These are phyloP conservation scores for Crenichthys baileyi DNA, from an alignment of 2,797 vertebrate genomes.

Conservation along the genomic window DNA sequence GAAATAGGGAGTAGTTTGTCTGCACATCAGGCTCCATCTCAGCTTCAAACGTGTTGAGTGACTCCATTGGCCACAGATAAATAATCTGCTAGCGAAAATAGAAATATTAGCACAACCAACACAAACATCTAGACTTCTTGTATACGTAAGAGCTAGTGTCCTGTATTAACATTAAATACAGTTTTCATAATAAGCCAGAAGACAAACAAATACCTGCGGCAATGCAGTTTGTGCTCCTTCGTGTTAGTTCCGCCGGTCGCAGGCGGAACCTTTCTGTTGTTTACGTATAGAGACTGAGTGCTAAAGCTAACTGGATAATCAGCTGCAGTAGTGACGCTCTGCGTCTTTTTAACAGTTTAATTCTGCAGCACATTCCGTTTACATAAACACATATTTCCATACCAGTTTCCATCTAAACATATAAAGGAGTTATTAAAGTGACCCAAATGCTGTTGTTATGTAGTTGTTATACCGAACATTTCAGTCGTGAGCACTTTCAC, in stretches of 20 bases:
- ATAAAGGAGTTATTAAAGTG: not conserved
- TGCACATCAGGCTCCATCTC: slow-evolving; percentile 85
- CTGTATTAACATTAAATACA: not conserved
- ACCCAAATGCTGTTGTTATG: not conserved
- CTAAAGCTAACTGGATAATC: not conserved
- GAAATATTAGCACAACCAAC: not conserved
- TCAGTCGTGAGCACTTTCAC: not conserved
- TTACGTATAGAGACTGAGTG: slow-evolving; percentile 25
- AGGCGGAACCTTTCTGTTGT: slow-evolving; percentile 62
- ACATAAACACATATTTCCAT: not conserved
- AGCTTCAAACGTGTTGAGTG: slow-evolving; percentile 84
- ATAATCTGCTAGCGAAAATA: slow-evolving; percentile 32
- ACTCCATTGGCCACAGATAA: slow-evolving; percentile 75
- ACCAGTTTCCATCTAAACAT: not conserved
- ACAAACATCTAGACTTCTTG: not conserved
- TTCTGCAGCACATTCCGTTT: not conserved
- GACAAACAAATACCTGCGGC: slow-evolving; percentile 3
- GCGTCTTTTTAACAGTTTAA: accelerated
- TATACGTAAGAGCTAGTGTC: not conserved
- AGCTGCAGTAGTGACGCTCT: not conserved
- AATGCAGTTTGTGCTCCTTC: slow-evolving; percentile 20
- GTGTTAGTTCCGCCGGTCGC: slow-evolving; percentile 46
- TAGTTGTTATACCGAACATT: not conserved
- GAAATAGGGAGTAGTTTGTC: slow-evolving; percentile 84
- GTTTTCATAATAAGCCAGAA: not conserved